Evolutionary conservation across 2,888 invertebrate species (phyloP).

Genomic region (Psylliodes chrysocephalus): DNA sequence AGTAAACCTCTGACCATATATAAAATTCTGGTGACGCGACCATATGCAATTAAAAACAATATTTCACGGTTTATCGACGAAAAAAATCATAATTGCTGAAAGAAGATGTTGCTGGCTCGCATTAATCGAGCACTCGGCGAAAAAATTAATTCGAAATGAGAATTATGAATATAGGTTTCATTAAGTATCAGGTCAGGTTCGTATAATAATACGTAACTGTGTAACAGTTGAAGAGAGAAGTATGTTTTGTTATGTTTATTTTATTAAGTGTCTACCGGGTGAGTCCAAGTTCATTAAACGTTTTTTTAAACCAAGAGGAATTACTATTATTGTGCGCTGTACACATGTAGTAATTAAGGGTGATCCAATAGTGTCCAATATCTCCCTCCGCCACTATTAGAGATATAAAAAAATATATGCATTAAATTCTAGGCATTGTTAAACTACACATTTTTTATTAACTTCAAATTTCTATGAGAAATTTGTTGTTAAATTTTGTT

Average conservation of each 20-base stretch:
- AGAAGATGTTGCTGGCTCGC: neutral
- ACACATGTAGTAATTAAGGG: no score
- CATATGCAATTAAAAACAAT: conserved; percentile 33
- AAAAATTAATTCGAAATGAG: conserved; percentile 6
- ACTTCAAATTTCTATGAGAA: no score
- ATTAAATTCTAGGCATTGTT: no score
- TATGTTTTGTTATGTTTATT: neutral
- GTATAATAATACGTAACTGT: no score
- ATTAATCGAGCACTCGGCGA: neutral
- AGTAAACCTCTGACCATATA: conserved; percentile 29
- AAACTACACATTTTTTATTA: no score
- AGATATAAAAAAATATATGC: no score
- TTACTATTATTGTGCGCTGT: no score
- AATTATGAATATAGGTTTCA: conserved; percentile 14
- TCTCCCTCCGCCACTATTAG: no score
- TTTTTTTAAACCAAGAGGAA: no score
- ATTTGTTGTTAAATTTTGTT: no score
- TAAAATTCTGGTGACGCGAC: conserved; percentile 9
- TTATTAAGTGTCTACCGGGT: neutral
- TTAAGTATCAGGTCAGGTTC: conserved; percentile 11
- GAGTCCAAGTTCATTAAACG: neutral
- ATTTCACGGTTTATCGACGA: conserved; percentile 25
- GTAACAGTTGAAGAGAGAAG: conserved; percentile 3
- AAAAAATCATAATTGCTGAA: conserved; percentile 14
- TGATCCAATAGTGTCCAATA: no score